Conservation (phyloP, 2,888 invertebrate species). For the Caenorhabditis sp. region DNA sequence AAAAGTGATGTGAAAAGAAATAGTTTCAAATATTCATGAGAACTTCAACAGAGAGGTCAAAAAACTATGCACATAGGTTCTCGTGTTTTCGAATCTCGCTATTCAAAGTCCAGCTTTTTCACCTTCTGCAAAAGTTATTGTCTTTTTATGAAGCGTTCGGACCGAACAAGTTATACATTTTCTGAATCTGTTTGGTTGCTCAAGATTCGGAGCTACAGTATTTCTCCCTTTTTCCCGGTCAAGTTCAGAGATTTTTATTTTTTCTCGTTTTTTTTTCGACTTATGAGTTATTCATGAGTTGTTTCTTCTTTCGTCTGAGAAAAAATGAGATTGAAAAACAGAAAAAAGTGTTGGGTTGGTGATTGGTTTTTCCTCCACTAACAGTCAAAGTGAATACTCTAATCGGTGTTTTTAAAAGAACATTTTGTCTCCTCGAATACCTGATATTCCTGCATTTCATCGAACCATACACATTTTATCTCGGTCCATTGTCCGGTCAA, state of each 20-base stretch:
- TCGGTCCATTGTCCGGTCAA: conserved; percentile 49
- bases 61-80: neutral
- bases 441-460: conserved; percentile 39
- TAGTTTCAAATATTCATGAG: neutral
- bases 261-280: neutral
- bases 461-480: conserved; percentile 48
- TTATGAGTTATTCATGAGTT: neutral
- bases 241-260: neutral
- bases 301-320: neutral
- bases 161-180: too few relatives aligned
- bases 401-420: too few relatives aligned
- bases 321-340: neutral
- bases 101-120: neutral
- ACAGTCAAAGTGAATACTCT: neutral
- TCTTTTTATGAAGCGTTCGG: too few relatives aligned
- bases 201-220: too few relatives aligned
- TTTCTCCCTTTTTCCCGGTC: too few relatives aligned
- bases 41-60: neutral
- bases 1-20: neutral
- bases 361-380: neutral
- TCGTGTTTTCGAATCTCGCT: too few relatives aligned
- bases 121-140: neutral
- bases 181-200: too few relatives aligned
- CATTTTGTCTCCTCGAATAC: too few relatives aligned
- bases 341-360: neutral